Conservation (phyloP, 1,140 invertebrate species). For the Drosophila sproati region DNA sequence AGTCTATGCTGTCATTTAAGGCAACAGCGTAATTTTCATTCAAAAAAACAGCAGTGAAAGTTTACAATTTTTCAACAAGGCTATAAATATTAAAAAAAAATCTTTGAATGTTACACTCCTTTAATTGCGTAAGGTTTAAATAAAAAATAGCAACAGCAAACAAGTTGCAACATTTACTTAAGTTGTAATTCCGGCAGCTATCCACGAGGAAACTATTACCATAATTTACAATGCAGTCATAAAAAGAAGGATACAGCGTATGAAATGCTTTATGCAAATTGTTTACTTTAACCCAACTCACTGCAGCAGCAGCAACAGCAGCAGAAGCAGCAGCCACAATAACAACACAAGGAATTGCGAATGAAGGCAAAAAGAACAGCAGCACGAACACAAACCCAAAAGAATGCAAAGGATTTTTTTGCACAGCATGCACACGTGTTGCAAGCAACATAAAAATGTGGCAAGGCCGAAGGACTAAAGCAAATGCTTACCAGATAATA, state of each 20-base stretch:
- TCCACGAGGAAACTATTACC: slow-evolving; percentile 41
- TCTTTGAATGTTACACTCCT: not conserved
- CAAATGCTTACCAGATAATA: slow-evolving; percentile 65
- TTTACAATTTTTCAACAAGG: no score
- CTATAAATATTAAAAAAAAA: no score
- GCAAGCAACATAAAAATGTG: slow-evolving; percentile 27
- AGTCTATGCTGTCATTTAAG: no score
- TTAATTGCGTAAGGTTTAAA: not conserved
- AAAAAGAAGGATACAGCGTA: slow-evolving; percentile 49
- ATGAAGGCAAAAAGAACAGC: slow-evolving; percentile 2
- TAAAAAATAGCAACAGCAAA: not conserved
- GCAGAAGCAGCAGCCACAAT: slow-evolving; percentile 10
- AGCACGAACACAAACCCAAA: slow-evolving; percentile 15
- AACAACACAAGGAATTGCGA: slow-evolving; percentile 24
- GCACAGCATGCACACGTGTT: slow-evolving; percentile 44
- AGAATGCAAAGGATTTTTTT: slow-evolving; percentile 62
- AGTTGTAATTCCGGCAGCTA: slow-evolving; percentile 27
- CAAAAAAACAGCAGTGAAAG: no score
- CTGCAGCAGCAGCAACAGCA: slow-evolving; percentile 24
- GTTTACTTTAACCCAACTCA: slow-evolving; percentile 56
- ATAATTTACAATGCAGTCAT: slow-evolving; percentile 44
- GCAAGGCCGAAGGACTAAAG: slow-evolving; percentile 33
- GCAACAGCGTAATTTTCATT: no score
- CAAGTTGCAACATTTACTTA: slow-evolving; percentile 29
- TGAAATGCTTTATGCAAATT: slow-evolving; percentile 76